Percentiles rank a stretch among this genome's conserved stretches.
Conservation (phyloP, 2,113 vertebrate species). For the Hipposideros armiger region DNA sequence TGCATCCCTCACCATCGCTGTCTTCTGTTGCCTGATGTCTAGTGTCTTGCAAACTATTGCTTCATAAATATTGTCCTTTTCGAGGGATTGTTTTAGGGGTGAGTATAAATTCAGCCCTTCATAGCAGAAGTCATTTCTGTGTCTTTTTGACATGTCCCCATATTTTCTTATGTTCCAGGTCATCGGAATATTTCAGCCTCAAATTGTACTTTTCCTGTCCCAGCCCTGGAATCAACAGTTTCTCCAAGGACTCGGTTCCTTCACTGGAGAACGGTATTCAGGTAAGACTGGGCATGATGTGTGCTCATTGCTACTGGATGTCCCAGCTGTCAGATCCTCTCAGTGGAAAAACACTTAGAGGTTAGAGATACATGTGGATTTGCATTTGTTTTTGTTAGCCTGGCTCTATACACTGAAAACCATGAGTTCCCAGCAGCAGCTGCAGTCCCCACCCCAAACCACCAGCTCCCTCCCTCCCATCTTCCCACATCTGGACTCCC, state of each 20-base stretch:
- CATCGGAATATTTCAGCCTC: not conserved
- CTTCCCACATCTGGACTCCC: fast-evolving
- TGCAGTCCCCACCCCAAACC: fast-evolving
- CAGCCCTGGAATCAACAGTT: not conserved
- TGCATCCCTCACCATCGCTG: not conserved
- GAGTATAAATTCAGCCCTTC: not conserved
- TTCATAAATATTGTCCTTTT: fast-evolving
- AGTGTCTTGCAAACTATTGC: not conserved
- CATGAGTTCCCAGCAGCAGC: no score
- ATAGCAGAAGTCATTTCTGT: not conserved
- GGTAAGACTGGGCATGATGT: not conserved
- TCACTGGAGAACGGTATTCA: not conserved
- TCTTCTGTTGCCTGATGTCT: not conserved
- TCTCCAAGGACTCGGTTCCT: not conserved
- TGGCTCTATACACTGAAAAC: not conserved
- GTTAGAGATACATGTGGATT: not conserved
- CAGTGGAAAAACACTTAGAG: not conserved
- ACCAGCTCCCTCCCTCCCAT: fast-evolving
- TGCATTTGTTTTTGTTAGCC: not conserved
- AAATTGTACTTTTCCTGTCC: no score
- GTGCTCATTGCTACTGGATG: not conserved
- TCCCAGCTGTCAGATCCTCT: not conserved
- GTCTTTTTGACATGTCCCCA: not conserved
- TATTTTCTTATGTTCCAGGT: not conserved
- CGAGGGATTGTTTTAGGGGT: fast-evolving